Evolutionary conservation across 2,113 vertebrate genomes (phyloP).

Genomic region (Mesoclemmys tuberculata): DNA sequence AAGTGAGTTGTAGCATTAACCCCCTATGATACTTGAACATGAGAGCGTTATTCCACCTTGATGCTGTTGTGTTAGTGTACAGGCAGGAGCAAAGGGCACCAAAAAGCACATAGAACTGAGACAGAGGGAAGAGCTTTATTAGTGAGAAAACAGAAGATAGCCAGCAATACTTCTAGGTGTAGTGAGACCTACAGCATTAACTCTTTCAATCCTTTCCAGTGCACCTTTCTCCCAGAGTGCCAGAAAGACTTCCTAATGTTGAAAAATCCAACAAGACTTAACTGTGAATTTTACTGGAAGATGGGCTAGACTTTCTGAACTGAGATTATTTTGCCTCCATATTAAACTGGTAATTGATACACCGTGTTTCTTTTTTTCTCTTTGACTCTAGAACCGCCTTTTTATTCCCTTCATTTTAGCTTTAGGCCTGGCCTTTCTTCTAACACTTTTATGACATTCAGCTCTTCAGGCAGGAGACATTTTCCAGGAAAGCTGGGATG

Average conservation of each 20-base stretch:
- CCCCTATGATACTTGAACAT: background rate
- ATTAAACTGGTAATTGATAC: background rate
- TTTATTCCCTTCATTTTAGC: background rate
- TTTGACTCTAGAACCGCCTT: background rate
- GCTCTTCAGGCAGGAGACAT: background rate
- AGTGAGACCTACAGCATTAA: background rate
- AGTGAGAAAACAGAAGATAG: background rate
- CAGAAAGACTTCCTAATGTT: background rate
- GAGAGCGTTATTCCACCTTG: background rate
- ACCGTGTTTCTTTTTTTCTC: background rate
- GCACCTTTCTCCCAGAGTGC: background rate
- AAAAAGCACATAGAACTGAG: background rate
- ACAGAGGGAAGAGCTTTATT: background rate
- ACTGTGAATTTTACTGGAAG: background rate
- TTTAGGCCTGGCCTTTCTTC: background rate
- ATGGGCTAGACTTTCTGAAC: background rate
- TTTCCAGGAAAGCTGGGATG: background rate
- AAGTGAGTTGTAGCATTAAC: background rate
- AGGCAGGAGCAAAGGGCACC: background rate
- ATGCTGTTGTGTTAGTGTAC: background rate
- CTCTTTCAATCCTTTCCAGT: background rate
- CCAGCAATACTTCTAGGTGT: background rate
- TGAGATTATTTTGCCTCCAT: background rate
- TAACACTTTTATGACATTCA: background rate
- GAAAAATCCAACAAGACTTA: background rate